Evolutionary conservation across 2,113 vertebrate species (phyloP).

Genomic region (Prinia subflava): DNA sequence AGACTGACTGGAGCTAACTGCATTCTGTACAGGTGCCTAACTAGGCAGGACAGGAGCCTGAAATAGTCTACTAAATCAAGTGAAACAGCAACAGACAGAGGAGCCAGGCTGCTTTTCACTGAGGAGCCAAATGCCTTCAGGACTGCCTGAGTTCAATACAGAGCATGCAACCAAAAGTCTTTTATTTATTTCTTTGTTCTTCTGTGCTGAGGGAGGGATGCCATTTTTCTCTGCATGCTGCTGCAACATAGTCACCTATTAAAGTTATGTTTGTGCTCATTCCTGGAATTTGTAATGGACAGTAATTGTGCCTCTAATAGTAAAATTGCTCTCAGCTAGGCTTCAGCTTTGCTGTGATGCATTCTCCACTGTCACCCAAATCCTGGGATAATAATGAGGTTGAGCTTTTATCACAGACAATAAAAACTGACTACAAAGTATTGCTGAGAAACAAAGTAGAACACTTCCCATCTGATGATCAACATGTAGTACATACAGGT

Average conservation of each 20-base stretch:
- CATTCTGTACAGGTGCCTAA: not conserved
- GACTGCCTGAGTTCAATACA: slow-evolving; percentile 39
- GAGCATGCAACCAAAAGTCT: slow-evolving; percentile 32
- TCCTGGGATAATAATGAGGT: slow-evolving; percentile 14
- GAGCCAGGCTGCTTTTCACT: not conserved
- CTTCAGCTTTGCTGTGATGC: slow-evolving; percentile 27
- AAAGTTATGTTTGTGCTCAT: slow-evolving; percentile 32
- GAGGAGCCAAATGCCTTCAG: slow-evolving; percentile 47
- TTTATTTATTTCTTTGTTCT: slow-evolving; percentile 59
- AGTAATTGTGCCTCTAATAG: slow-evolving; percentile 42
- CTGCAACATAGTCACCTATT: slow-evolving; percentile 54
- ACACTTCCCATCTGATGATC: not conserved
- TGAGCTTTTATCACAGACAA: slow-evolving; percentile 46
- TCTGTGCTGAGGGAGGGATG: slow-evolving; percentile 29
- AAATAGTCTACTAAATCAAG: not conserved
- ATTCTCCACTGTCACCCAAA: slow-evolving; percentile 34
- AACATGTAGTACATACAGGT: not conserved
- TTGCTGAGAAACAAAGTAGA: not conserved
- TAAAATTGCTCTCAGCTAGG: slow-evolving; percentile 44
- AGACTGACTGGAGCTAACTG: not conserved
- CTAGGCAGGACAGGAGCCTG: not conserved
- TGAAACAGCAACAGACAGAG: not conserved
- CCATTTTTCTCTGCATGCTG: slow-evolving; percentile 50
- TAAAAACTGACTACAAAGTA: not conserved
- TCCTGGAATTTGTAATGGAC: slow-evolving; percentile 57